Percentiles rank a stretch among this genome's conserved stretches.
phyloP scores from a whole-genome alignment of 2,113 vertebrate species.

The Chiloscyllium plagiosum region DNA sequence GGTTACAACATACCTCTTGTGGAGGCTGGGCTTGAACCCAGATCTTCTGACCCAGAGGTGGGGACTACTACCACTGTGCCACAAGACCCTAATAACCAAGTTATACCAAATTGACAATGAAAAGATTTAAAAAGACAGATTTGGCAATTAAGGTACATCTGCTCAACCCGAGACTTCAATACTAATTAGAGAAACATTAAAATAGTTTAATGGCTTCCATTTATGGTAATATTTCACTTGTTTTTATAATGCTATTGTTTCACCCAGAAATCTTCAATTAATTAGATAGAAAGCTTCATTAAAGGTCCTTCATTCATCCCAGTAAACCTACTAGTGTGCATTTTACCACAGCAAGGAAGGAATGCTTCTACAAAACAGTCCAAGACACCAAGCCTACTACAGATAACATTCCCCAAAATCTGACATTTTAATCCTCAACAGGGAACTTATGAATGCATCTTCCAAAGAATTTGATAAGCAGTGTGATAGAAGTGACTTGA shows the following conservation, averaged over 20 bases:
- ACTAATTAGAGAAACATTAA: neutral
- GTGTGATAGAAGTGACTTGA: neutral
- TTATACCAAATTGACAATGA: neutral
- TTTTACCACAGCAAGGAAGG: neutral
- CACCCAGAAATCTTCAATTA: neutral
- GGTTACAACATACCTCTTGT: no score
- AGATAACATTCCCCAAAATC: neutral
- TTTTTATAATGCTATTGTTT: neutral
- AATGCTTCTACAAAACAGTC: neutral
- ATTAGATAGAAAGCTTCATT: neutral
- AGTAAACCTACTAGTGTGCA: neutral
- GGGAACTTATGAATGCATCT: neutral
- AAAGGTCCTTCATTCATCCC: neutral
- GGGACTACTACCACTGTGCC: no score
- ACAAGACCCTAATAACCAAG: neutral
- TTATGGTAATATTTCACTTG: neutral
- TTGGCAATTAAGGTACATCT: neutral
- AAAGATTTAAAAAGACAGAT: neutral
- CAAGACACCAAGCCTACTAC: neutral
- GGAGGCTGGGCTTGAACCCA: no score
- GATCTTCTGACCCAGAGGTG: no score
- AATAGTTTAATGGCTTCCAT: neutral
- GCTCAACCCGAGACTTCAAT: neutral
- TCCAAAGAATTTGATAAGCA: constrained; percentile 12
- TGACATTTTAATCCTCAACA: neutral